Evolutionary conservation across 2,888 invertebrate genomes (phyloP).

Genomic region (Conus canariensis): DNA sequence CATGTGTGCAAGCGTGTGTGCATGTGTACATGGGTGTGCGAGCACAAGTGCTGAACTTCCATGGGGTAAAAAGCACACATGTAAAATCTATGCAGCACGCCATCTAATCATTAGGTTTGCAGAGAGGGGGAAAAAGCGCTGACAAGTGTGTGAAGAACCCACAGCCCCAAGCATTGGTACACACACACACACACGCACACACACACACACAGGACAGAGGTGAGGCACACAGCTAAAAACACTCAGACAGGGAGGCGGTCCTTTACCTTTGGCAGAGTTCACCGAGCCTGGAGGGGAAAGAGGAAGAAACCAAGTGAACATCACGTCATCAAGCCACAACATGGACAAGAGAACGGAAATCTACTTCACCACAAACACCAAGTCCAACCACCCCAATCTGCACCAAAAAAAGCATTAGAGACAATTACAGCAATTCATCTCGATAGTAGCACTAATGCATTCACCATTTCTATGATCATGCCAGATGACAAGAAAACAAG

Average conservation of each 20-base stretch:
- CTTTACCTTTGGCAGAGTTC: neutral
- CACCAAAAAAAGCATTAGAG: neutral
- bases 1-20: no score
- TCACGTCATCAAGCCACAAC: neutral
- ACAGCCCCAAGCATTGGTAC: neutral
- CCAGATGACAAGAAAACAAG: no score
- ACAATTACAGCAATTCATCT: neutral
- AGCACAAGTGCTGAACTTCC: no score
- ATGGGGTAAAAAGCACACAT: no score
- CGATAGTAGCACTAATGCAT: neutral
- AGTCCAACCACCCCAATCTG: no score
- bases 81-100: no score
- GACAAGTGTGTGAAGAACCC: no score
- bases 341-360: neutral
- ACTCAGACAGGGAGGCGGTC: neutral
- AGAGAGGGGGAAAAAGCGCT: no score
- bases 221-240: neutral
- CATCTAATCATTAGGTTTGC: no score
- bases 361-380: neutral
- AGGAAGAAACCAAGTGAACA: neutral
- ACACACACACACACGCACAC: conserved; percentile 2
- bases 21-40: no score
- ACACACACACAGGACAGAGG: neutral
- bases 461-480: no score
- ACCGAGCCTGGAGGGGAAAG: neutral